phyloP scores from a whole-genome alignment of 2,888 invertebrate species.

The Chalcis sispes region DNA sequence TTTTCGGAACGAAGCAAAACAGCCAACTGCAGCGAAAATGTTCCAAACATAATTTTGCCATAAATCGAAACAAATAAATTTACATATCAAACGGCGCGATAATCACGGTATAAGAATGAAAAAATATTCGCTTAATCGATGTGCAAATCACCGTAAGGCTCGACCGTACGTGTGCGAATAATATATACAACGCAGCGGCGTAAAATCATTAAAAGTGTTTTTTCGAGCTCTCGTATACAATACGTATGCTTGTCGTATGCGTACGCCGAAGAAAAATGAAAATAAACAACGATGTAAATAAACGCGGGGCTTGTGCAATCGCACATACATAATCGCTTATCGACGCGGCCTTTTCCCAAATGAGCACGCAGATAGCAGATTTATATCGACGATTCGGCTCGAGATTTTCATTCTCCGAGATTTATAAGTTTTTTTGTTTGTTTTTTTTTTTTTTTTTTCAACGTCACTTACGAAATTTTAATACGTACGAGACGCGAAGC shows the following conservation, averaged over 20 bases:
- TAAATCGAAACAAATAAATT: neutral
- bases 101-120: neutral
- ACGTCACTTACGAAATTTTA: too few relatives aligned
- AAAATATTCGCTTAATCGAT: neutral
- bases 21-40: too few relatives aligned
- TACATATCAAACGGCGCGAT: neutral
- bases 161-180: too few relatives aligned
- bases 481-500: too few relatives aligned
- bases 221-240: conserved; percentile 14
- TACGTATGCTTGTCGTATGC: neutral
- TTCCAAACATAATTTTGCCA: neutral
- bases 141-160: neutral
- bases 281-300: conserved; percentile 15
- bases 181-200: too few relatives aligned
- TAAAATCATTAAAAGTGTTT: too few relatives aligned
- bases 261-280: neutral
- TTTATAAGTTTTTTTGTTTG: too few relatives aligned
- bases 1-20: too few relatives aligned
- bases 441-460: too few relatives aligned
- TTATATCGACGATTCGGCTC: too few relatives aligned
- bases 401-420: too few relatives aligned
- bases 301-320: neutral
- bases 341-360: neutral
- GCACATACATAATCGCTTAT: neutral
- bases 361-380: too few relatives aligned